Base-by-base conservation (phyloP, 2,888 invertebrate species). In the Julus scandinavius region DNA sequence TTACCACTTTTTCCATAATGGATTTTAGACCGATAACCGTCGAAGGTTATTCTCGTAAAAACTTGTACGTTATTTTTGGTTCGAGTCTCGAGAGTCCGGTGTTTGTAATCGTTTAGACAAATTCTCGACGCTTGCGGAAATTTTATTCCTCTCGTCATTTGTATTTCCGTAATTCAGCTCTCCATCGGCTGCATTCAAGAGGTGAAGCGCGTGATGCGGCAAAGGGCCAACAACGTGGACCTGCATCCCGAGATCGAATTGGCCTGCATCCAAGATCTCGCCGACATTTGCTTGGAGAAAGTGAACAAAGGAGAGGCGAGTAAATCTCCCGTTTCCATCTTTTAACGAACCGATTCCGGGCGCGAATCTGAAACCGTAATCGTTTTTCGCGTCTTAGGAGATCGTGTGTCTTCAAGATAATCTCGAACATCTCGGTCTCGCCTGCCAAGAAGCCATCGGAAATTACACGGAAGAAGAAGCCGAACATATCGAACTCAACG, bases 191-290 rank as follows among this genome's bases (percentile, higher is more conserved):
- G 95, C 91, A 93, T 91, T 3, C 91, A 91, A 88, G 97, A 99
- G 93, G 95, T 99, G 3, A 95, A 95, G 90, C 95, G 97, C 90
- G 97, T 98, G 80, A 98, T 99, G 97, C 94, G 97, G 50, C 97
- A 97, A 92, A 94, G 99, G 89, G 98, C 99, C 0, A 94, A 96
- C 9, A 97, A 96, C 91, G 98, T 99, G 1, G 97, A 98, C 91
- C 94, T 99, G 80, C 95, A 98, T 91, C 99, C 99, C 1, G 97
- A 98, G 93, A 96, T 99, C 86, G 99, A 99, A 93, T 96, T 96
- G 91, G 94, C 94, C 63, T 99, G 99, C 92, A 93, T 99, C 40
- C 95, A 95, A 89, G 98, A 99, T 91, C 94, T 99, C 38, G 96
- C 96, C 0, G 94, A 94, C 89, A 94, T 95, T 90, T 99, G 99